A percentile compares a stretch with the other conserved stretches of the same genome.
Evolutionary conservation across 1,140 invertebrate genomes (phyloP).

Genomic region (Drosophila ogumai): DNA sequence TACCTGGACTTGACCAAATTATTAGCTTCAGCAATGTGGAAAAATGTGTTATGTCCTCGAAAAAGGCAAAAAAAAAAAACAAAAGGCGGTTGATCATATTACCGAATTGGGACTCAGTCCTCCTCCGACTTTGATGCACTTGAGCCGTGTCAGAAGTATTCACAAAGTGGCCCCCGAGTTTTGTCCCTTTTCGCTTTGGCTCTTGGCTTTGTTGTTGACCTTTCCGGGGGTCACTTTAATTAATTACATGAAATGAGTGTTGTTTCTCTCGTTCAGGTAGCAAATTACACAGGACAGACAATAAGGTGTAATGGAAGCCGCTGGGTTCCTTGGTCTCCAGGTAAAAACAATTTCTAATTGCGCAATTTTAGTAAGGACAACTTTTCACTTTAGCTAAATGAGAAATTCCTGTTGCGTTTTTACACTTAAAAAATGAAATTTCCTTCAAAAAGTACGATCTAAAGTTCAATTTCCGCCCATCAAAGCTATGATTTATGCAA

Average conservation of each 20-base stretch:
- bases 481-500: background rate
- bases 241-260: slow-evolving; percentile 53
- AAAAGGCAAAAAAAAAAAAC: slow-evolving; percentile 18
- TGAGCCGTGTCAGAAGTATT: slow-evolving; percentile 51
- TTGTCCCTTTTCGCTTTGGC: slow-evolving; percentile 20
- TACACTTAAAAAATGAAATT: background rate
- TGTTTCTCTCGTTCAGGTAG: background rate
- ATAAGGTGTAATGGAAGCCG: slow-evolving; percentile 28
- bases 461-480: no score
- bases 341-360: slow-evolving; percentile 30
- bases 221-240: slow-evolving; percentile 51
- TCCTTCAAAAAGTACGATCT: background rate
- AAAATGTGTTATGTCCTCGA: slow-evolving; percentile 51
- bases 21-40: slow-evolving; percentile 59
- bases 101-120: background rate
- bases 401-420: background rate
- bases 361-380: slow-evolving; percentile 7
- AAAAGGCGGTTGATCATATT: slow-evolving; percentile 7
- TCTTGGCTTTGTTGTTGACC: slow-evolving; percentile 28
- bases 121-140: slow-evolving; percentile 43
- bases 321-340: slow-evolving; percentile 5
- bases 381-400: slow-evolving; percentile 28
- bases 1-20: slow-evolving; percentile 33
- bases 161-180: slow-evolving; percentile 23
- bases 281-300: slow-evolving; percentile 26